Evolutionary conservation across 2,797 vertebrate genomes (phyloP).

Genomic region (Urocyon cinereoargenteus): DNA sequence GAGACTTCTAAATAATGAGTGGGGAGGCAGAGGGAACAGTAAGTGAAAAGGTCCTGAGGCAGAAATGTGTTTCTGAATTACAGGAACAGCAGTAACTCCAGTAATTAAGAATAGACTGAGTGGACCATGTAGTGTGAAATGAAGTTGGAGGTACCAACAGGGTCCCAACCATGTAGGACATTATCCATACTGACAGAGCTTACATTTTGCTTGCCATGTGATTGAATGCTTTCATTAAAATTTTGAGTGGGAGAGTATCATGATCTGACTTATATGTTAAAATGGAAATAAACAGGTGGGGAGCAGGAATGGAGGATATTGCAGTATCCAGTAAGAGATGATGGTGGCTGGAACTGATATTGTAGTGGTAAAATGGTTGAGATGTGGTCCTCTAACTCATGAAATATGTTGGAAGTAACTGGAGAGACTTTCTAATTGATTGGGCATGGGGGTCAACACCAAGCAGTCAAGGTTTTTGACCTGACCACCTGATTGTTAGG

Average conservation of each 20-base stretch:
- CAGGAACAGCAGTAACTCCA: accelerated
- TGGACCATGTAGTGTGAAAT: not conserved
- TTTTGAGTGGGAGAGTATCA: not conserved
- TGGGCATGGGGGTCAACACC: not conserved
- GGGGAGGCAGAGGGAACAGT: not conserved
- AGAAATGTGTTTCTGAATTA: not conserved
- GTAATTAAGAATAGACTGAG: not conserved
- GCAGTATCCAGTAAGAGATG: accelerated
- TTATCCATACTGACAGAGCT: not conserved
- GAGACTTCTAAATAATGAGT: not conserved
- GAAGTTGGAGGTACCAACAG: not conserved
- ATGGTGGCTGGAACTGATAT: too few relatives aligned
- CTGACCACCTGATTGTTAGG: not conserved
- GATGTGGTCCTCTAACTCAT: not conserved
- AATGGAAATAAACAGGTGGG: not conserved
- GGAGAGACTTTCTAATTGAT: not conserved
- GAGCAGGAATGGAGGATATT: not conserved
- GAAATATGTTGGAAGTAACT: too few relatives aligned
- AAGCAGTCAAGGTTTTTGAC: not conserved
- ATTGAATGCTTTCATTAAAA: not conserved
- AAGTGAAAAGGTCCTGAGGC: not conserved
- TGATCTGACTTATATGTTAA: not conserved
- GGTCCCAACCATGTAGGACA: accelerated
- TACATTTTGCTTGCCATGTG: not conserved
- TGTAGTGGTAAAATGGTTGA: not conserved